These are phyloP conservation scores for Lucilia cuprina DNA, from an alignment of 1,140 invertebrate genomes.

Conservation along the genomic window DNA sequence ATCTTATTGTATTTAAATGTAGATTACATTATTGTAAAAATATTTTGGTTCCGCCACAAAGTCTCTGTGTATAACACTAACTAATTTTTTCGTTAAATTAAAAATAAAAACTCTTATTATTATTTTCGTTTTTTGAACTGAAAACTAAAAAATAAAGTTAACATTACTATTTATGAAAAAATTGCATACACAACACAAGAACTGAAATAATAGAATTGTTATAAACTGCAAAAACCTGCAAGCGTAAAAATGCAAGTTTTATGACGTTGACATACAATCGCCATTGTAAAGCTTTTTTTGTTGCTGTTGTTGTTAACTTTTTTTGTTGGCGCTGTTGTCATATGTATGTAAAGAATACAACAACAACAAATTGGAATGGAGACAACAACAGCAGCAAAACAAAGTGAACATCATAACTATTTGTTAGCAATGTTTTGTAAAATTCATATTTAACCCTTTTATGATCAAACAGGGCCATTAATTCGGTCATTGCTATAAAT, in stretches of 20 bases:
- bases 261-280: conserved; percentile 35
- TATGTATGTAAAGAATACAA: neutral
- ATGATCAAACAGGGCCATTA: neutral
- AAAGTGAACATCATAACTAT: neutral
- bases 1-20: neutral
- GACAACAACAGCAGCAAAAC: neutral
- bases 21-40: neutral
- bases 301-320: neutral
- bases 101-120: neutral
- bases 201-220: neutral
- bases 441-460: neutral
- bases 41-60: neutral
- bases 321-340: neutral
- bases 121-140: neutral
- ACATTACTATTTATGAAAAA: neutral
- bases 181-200: neutral
- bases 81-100: neutral
- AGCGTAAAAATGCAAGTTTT: conserved; percentile 34
- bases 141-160: neutral
- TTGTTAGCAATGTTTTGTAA: neutral
- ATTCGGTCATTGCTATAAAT: neutral
- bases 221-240: conserved; percentile 24
- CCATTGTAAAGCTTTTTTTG: conserved; percentile 7
- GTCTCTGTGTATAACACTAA: neutral
- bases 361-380: neutral